Conservation (phyloP, 2,797 vertebrate genomes). For the Liasis olivaceus region DNA sequence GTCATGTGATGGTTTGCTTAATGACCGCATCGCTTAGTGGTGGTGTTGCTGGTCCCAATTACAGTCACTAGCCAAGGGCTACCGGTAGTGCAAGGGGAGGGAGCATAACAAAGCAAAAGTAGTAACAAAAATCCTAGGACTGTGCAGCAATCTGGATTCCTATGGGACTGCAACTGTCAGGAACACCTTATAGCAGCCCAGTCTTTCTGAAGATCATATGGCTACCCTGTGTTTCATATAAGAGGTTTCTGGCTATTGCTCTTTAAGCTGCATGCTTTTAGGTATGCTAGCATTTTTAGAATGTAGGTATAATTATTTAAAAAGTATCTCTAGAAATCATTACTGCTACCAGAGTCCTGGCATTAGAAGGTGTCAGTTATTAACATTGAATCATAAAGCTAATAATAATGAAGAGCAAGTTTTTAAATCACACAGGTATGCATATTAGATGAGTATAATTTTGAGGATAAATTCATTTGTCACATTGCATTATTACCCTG, state of each 20-base stretch:
- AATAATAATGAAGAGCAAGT: not conserved
- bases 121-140: too few relatives aligned
- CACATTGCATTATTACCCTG: not conserved
- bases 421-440: not conserved
- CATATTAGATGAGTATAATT: not conserved
- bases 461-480: not conserved
- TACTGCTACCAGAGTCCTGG: not conserved
- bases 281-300: not conserved
- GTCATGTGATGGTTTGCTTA: too few relatives aligned
- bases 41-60: too few relatives aligned
- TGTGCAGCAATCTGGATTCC: too few relatives aligned
- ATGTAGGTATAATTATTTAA: not conserved
- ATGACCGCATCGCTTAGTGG: too few relatives aligned
- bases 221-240: not conserved
- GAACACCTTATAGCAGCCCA: too few relatives aligned
- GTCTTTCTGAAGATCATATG: too few relatives aligned
- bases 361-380: not conserved
- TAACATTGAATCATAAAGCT: not conserved
- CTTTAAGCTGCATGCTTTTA: not conserved
- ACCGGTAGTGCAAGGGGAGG: too few relatives aligned
- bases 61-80: too few relatives aligned
- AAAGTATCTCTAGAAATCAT: not conserved
- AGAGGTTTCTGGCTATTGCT: not conserved
- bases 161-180: too few relatives aligned
- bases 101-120: too few relatives aligned